Evolutionary conservation across 2,888 invertebrate genomes (phyloP).

Genomic region (Ochropacha duplaris): DNA sequence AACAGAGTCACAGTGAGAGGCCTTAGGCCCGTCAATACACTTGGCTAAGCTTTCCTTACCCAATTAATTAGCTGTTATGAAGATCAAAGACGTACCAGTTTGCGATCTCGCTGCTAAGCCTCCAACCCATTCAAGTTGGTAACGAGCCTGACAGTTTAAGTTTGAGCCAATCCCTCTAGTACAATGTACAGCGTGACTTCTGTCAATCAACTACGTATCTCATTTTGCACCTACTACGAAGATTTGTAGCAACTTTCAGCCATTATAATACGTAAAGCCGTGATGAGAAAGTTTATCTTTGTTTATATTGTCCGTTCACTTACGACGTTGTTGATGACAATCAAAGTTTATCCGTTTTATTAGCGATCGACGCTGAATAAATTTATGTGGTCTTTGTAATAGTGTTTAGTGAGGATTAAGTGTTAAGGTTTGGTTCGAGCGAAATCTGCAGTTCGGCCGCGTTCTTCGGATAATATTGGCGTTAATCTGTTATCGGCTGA

Average conservation of each 20-base stretch:
- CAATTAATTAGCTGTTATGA: slow-evolving; percentile 75
- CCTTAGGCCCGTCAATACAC: slow-evolving; percentile 57
- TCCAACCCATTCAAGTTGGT: slow-evolving; percentile 58
- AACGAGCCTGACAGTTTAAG: slow-evolving; percentile 72
- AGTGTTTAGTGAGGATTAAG: slow-evolving; percentile 73
- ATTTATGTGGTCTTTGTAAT: slow-evolving; percentile 68
- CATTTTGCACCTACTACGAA: slow-evolving; percentile 46
- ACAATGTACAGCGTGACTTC: slow-evolving; percentile 62
- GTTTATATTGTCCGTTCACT: slow-evolving; percentile 20
- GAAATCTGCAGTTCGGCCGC: slow-evolving; percentile 56
- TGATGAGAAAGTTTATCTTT: slow-evolving; percentile 30
- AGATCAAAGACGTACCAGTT: slow-evolving; percentile 72
- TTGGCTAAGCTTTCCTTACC: slow-evolving; percentile 64
- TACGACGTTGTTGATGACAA: slow-evolving; percentile 35
- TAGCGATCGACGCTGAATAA: slow-evolving; percentile 70
- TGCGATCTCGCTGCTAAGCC: slow-evolving; percentile 61
- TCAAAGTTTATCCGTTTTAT: slow-evolving; percentile 65
- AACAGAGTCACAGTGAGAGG: slow-evolving; percentile 29
- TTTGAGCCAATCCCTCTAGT: slow-evolving; percentile 59
- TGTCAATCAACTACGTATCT: slow-evolving; percentile 65
- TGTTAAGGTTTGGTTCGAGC: slow-evolving; percentile 49
- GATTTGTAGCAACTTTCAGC: slow-evolving; percentile 28
- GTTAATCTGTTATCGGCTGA: slow-evolving; percentile 68
- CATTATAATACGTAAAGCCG: slow-evolving; percentile 32
- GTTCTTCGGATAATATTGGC: slow-evolving; percentile 64